Conservation (phyloP, 2,888 invertebrate genomes). For the Euplexia lucipara region DNA sequence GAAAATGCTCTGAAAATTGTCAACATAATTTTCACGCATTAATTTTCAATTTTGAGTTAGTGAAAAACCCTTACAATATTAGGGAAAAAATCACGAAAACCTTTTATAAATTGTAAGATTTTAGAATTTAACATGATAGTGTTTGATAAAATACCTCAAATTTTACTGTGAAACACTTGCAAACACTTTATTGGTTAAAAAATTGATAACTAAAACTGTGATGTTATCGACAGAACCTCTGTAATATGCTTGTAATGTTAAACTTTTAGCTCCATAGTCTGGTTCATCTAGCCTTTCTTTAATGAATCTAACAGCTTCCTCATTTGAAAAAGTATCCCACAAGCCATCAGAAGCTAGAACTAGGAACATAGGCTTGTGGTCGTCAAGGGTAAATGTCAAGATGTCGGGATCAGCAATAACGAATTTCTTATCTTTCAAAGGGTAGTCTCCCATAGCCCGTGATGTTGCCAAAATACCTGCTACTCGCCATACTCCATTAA, state of each 20-base stretch:
- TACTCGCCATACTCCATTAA: slow-evolving; percentile 99
- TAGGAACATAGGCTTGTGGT: slow-evolving; percentile 97
- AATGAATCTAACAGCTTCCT: slow-evolving; percentile 97
- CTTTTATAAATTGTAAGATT: slow-evolving; percentile 57
- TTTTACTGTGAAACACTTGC: slow-evolving; percentile 71
- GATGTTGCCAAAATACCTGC: slow-evolving; percentile 98
- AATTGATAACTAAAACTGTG: slow-evolving; percentile 97
- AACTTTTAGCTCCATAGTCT: slow-evolving; percentile 97
- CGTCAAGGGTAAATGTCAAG: slow-evolving; percentile 96
- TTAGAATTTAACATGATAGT: slow-evolving; percentile 45
- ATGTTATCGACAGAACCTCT: slow-evolving; percentile 98
- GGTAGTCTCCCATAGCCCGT: slow-evolving; percentile 98
- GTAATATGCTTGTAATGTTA: slow-evolving; percentile 97
- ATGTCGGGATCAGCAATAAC: slow-evolving; percentile 99
- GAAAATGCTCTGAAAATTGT: slow-evolving; percentile 36
- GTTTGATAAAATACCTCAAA: slow-evolving; percentile 23
- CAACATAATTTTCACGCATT: slow-evolving; percentile 28
- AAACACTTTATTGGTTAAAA: slow-evolving; percentile 90
- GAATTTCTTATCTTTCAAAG: slow-evolving; percentile 97
- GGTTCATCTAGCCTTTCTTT: slow-evolving; percentile 96
- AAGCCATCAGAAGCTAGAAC: slow-evolving; percentile 98
- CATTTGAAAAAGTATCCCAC: slow-evolving; percentile 99
- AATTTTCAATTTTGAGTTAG: slow-evolving; percentile 33
- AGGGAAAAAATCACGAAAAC: slow-evolving; percentile 39
- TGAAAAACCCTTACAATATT: slow-evolving; percentile 51